These are phyloP conservation scores for Varanus salvator DNA, from an alignment of 2,113 vertebrate species.

Conservation along the genomic window DNA sequence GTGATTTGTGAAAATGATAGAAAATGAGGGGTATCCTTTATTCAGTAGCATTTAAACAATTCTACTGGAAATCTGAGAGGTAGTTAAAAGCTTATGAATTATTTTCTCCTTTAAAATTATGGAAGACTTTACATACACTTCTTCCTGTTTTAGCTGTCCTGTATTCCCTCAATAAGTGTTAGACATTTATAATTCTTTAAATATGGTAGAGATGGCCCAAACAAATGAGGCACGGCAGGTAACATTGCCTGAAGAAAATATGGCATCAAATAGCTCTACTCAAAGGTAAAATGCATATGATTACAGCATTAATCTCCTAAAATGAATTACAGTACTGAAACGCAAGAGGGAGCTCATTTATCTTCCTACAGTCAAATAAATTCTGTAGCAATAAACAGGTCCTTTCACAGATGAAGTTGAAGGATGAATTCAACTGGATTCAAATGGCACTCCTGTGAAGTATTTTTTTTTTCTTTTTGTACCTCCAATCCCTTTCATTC, in stretches of 20 bases:
- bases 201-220: background rate
- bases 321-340: background rate
- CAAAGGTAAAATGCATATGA: background rate
- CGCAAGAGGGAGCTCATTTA: background rate
- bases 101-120: background rate
- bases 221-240: too few relatives aligned
- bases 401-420: background rate
- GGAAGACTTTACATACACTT: background rate
- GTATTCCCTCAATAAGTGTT: background rate
- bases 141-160: background rate
- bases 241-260: background rate
- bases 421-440: background rate
- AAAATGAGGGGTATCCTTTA: background rate
- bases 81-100: background rate
- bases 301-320: background rate
- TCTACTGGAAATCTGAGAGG: background rate
- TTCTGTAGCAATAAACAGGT: background rate
- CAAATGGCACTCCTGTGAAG: background rate
- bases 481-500: background rate
- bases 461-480: background rate
- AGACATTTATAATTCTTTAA: background rate
- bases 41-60: background rate
- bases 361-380: background rate
- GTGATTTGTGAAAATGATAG: too few relatives aligned
- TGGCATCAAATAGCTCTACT: background rate